Conservation (phyloP, 2,888 invertebrate genomes). For the Drosophila kuntzei region DNA sequence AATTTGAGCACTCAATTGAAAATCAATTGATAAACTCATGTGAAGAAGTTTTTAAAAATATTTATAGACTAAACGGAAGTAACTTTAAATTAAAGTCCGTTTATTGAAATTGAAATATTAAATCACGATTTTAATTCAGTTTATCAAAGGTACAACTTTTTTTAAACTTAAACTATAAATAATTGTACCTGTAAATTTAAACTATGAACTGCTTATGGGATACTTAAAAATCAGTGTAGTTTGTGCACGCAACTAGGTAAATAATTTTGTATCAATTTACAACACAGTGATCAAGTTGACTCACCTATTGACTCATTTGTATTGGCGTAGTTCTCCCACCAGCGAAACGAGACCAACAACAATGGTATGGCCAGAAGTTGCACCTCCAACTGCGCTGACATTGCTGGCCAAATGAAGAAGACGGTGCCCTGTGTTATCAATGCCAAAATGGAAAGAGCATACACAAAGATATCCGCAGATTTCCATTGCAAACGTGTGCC, state of each 20-base stretch:
- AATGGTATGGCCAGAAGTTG: conserved; percentile 89
- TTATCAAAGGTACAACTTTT: no score
- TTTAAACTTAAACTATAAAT: no score
- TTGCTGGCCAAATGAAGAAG: conserved; percentile 89
- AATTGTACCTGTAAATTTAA: no score
- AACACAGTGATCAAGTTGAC: conserved; percentile 9
- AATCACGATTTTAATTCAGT: no score
- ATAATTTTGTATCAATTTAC: neutral
- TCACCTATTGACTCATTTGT: conserved; percentile 78
- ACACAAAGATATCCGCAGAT: conserved; percentile 62
- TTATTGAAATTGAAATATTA: no score
- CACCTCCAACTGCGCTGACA: conserved; percentile 86
- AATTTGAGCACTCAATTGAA: no score
- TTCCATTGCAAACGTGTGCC: conserved; percentile 73
- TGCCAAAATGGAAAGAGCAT: conserved; percentile 85
- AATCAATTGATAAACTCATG: no score
- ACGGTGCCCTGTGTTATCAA: conserved; percentile 89
- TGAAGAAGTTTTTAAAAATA: no score
- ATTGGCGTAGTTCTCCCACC: conserved; percentile 94
- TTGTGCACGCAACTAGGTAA: neutral
- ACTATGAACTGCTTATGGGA: neutral
- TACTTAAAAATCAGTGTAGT: neutral
- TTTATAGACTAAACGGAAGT: neutral
- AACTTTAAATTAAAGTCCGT: no score
- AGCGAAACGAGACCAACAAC: conserved; percentile 90